Conservation (phyloP, 2,888 invertebrate genomes). For the Cryptosula pallasiana region DNA sequence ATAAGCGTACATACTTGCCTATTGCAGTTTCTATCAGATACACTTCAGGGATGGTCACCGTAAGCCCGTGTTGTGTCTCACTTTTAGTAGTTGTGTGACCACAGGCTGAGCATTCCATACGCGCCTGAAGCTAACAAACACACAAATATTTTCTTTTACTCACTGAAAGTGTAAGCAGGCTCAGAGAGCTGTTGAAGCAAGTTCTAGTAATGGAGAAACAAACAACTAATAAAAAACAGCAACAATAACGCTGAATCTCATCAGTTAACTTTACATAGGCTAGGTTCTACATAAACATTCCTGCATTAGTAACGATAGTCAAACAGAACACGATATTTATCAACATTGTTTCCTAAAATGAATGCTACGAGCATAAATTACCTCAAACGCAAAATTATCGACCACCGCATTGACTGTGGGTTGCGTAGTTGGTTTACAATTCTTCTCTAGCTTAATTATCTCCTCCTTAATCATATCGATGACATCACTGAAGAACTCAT, state of each 20-base stretch:
- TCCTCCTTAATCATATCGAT: slow-evolving; percentile 50
- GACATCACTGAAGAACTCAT: slow-evolving; percentile 49
- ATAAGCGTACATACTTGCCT: not conserved
- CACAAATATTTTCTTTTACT: not conserved
- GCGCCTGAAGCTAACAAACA: not conserved
- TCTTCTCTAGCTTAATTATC: slow-evolving; percentile 35
- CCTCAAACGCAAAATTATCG: slow-evolving; percentile 48
- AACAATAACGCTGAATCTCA: too few relatives aligned
- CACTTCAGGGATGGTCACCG: slow-evolving; percentile 39
- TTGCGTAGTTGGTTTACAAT: not conserved
- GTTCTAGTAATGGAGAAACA: too few relatives aligned
- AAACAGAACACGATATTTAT: too few relatives aligned
- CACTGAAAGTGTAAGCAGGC: too few relatives aligned
- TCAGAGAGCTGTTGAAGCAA: too few relatives aligned
- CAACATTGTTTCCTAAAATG: too few relatives aligned
- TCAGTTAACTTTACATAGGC: too few relatives aligned
- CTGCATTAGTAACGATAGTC: too few relatives aligned
- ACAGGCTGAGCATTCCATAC: slow-evolving; percentile 33
- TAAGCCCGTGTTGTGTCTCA: slow-evolving; percentile 44
- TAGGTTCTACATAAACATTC: too few relatives aligned
- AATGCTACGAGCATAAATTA: too few relatives aligned
- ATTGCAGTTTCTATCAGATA: not conserved
- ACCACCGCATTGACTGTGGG: slow-evolving; percentile 38
- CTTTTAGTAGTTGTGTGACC: slow-evolving; percentile 36
- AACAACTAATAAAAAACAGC: too few relatives aligned